Evolutionary conservation across 2,797 vertebrate genomes (phyloP).

Genomic region (Molossus alvarezi): DNA sequence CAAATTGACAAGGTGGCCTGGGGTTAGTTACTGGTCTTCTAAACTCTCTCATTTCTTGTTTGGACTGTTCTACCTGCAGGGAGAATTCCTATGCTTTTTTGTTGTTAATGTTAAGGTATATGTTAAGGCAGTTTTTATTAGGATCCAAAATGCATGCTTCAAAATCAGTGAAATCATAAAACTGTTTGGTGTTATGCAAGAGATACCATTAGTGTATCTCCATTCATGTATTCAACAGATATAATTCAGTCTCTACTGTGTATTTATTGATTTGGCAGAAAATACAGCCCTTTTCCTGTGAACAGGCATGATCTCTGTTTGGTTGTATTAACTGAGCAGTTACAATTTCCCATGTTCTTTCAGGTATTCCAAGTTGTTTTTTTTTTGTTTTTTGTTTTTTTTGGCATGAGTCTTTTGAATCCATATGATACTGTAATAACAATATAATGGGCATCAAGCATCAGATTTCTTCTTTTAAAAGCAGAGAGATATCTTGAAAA

Average conservation of each 20-base stretch:
- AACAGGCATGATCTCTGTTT: neutral
- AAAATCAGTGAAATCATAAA: constrained; percentile 26
- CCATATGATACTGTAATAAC: neutral
- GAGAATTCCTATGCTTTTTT: constrained; percentile 48
- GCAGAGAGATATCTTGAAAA: constrained; percentile 3
- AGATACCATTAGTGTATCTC: neutral
- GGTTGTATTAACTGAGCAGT: constrained; percentile 39
- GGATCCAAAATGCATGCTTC: neutral
- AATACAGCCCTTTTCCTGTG: neutral
- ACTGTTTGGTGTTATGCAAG: neutral
- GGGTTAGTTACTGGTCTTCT: neutral
- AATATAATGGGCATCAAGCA: neutral
- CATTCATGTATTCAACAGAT: neutral
- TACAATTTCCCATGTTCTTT: constrained; percentile 7
- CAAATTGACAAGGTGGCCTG: neutral
- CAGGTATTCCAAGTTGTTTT: neutral
- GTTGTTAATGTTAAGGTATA: neutral
- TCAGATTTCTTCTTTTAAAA: constrained; percentile 39
- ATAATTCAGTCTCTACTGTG: neutral
- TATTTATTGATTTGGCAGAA: neutral
- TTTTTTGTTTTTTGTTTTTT: neutral
- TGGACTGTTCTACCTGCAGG: neutral
- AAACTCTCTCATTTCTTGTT: constrained; percentile 3
- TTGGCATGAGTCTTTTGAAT: constrained; percentile 8
- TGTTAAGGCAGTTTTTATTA: neutral